phyloP scores from a whole-genome alignment of 1,140 invertebrate species.

The Rhopalosiphum maidis region DNA sequence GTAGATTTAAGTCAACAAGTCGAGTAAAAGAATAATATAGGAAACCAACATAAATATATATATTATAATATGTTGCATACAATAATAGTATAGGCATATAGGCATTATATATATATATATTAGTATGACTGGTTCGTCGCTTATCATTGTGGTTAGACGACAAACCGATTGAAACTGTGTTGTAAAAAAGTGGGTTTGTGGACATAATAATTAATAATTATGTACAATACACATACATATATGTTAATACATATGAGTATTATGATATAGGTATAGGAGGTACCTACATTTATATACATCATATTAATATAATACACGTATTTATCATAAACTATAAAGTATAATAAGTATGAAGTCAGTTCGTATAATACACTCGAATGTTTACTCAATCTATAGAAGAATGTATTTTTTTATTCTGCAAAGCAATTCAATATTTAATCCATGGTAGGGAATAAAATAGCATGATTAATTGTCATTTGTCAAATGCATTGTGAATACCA shows the following conservation, averaged over 20 bases:
- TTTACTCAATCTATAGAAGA: neutral
- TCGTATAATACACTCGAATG: neutral
- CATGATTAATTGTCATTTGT: neutral
- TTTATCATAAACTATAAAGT: neutral
- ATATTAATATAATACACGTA: neutral
- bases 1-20: neutral
- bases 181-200: too few species aligned
- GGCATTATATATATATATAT: too few species aligned
- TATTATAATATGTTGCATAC: neutral
- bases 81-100: too few species aligned
- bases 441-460: neutral
- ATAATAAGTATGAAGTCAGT: neutral
- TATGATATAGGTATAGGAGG: neutral
- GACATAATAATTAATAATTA: too few species aligned
- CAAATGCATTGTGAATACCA: conserved; percentile 5
- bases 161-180: too few species aligned
- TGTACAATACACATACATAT: too few species aligned
- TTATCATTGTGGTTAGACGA: too few species aligned
- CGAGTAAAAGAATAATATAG: neutral
- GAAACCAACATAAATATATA: neutral
- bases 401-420: neutral
- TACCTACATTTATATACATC: too few species aligned
- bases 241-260: too few species aligned
- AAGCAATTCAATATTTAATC: neutral
- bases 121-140: too few species aligned